phyloP scores from a whole-genome alignment of 2,797 vertebrate species.

The Hephaestus fuliginosus region DNA sequence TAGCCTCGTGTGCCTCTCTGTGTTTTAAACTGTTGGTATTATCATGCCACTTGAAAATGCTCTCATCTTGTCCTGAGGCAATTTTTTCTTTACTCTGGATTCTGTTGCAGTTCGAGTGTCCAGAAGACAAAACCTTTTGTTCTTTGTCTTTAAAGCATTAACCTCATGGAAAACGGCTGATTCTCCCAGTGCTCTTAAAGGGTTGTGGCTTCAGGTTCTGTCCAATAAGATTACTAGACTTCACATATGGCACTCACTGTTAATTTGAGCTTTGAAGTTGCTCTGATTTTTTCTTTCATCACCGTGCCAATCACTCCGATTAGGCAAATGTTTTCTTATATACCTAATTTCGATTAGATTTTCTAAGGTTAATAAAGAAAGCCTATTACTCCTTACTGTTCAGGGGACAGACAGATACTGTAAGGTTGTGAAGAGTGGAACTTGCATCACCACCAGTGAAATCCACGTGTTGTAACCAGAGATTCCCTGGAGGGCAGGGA shows the following conservation, averaged over 20 bases:
- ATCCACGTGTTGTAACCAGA: conserved; percentile 72
- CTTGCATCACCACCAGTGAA: conserved; percentile 60
- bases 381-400: neutral
- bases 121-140: conserved; percentile 40
- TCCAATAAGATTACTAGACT: conserved; percentile 59
- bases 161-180: conserved; percentile 49
- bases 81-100: conserved; percentile 1
- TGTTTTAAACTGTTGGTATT: conserved; percentile 12
- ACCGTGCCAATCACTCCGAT: neutral
- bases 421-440: conserved; percentile 46
- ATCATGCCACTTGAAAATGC: conserved; percentile 21
- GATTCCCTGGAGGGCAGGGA: conserved; percentile 58
- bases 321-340: neutral
- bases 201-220: conserved; percentile 45
- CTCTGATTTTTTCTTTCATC: conserved; percentile 36
- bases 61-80: neutral
- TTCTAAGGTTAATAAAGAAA: conserved; percentile 11
- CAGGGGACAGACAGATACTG: conserved; percentile 20
- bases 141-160: conserved; percentile 53
- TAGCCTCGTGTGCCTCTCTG: conserved; percentile 21
- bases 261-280: conserved; percentile 52
- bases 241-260: conserved; percentile 60
- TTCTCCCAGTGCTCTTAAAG: conserved; percentile 40
- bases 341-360: conserved; percentile 20
- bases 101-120: conserved; percentile 11